Evolutionary conservation across 2,888 invertebrate genomes (phyloP), one percentile per base, ranked within the genome.

Genomic region (Drosophila infuscata): DNA sequence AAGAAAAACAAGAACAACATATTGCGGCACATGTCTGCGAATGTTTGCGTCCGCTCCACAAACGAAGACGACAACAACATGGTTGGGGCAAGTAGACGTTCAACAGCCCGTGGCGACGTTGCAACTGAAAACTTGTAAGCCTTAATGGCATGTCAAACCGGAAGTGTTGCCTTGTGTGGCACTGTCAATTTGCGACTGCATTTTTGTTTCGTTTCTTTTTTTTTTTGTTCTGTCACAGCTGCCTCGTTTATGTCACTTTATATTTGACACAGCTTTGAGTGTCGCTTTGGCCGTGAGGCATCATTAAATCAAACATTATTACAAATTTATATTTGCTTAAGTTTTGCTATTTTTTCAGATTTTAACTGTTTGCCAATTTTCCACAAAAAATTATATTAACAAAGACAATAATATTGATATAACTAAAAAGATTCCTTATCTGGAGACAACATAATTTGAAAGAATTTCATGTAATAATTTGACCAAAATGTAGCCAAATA

Each of bases 121-220:
- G 70, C 79, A 68, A 59, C 63, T 70, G 59, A 49, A 46, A 52
- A 65, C 70, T 70, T 75, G 71, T 64, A 48, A 76, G 38, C 81
- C 80, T 65, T 75, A 75, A 49, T 77, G 56, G 59, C 74, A 70
- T 80, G 73, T 54, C 63, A 71, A 52, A 68, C 83, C 88, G 85
- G 85, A 85, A 89, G 77, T 85, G 88, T 79, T 79, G 81, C 79
- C 84, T 60, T 79, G 74, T 81, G 74, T 81, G 81, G 77, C 81
- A 67, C 71, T 77, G 77, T 77, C 75, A 74, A 83, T 86, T 89
- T 87, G 83, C 66, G 60, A 72, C 80, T 74, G 81, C 71, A 74
- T 67, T 71, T 54, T 54, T n/a, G 12, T 25, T 52, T 60, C 20
- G 41, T 35, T 20, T 41, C 41, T 38, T 9, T 29, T 48, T 29